Percentiles rank a stretch among this genome's conserved stretches.
Conservation (phyloP, 23 tunicate genomes). For the Styela clava region DNA sequence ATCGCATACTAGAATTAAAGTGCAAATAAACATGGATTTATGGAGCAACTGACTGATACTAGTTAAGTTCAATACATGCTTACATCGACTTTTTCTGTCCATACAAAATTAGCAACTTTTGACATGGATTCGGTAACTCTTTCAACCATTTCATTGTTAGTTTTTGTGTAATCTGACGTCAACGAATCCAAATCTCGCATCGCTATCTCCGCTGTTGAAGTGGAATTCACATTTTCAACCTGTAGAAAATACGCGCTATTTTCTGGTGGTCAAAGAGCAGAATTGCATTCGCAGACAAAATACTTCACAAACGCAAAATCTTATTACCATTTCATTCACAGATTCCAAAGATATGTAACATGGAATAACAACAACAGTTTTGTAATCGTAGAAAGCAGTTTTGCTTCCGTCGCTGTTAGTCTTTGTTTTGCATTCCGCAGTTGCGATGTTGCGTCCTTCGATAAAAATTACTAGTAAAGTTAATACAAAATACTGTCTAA, state of each 20-base stretch:
- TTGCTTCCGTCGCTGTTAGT: neutral
- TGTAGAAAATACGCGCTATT: neutral
- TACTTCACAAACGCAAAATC: neutral
- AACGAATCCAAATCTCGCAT: neutral
- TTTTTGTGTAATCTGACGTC: neutral
- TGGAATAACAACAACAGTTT: neutral
- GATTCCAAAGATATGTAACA: neutral
- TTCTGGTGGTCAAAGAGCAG: too few relatives aligned
- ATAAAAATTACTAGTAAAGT: neutral
- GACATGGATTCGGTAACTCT: neutral
- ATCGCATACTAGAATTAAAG: too few relatives aligned
- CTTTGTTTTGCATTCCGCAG: neutral
- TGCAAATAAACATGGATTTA: too few relatives aligned
- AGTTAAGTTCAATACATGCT: neutral
- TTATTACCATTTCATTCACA: neutral
- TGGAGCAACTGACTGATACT: too few relatives aligned
- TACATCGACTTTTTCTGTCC: neutral
- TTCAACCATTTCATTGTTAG: neutral
- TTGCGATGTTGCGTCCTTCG: slow-evolving; percentile 3
- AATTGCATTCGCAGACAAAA: too few relatives aligned
- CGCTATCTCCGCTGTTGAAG: neutral
- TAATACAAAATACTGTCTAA: neutral
- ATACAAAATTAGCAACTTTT: neutral
- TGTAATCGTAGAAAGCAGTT: slow-evolving; percentile 6
- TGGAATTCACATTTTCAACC: neutral